These are phyloP conservation scores for Onthophagus taurus DNA, from an alignment of 1,140 invertebrate genomes.

Conservation along the genomic window DNA sequence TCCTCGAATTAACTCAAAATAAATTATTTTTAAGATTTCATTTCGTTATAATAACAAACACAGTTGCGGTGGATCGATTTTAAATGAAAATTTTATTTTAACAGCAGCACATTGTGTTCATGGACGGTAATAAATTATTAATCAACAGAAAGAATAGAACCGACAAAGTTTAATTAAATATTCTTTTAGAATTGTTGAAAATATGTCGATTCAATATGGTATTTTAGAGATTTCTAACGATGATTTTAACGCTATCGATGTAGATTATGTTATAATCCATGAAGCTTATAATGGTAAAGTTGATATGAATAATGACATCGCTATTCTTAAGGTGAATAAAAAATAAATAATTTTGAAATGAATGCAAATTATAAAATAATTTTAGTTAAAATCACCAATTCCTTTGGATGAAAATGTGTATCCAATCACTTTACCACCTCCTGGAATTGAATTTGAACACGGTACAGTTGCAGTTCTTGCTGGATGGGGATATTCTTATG, in stretches of 20 bases:
- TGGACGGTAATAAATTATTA: too few species aligned
- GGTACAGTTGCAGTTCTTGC: too few species aligned
- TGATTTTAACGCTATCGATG: conserved; percentile 9
- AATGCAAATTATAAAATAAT: too few species aligned
- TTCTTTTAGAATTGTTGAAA: conserved; percentile 1
- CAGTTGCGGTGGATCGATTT: conserved; percentile 13
- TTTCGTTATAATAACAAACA: conserved; percentile 10
- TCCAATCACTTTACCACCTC: too few species aligned
- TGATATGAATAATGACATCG: conserved; percentile 14
- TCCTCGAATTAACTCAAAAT: neutral
- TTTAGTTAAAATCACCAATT: too few species aligned
- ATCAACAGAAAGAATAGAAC: too few species aligned
- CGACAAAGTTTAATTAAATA: too few species aligned
- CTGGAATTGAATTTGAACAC: too few species aligned
- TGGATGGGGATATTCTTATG: neutral
- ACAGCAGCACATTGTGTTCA: conserved; percentile 16
- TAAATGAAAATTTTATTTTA: conserved; percentile 13
- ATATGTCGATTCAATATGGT: conserved; percentile 9
- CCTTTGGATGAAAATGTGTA: too few species aligned
- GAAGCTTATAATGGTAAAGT: conserved; percentile 3
- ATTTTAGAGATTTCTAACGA: neutral
- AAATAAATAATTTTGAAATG: too few species aligned
- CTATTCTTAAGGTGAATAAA: conserved; percentile 11
- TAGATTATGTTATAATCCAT: conserved; percentile 9
- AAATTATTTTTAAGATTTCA: conserved; percentile 12